Evolutionary conservation across 1,140 invertebrate species (phyloP).

Genomic region (Aphelenchoides besseyi): DNA sequence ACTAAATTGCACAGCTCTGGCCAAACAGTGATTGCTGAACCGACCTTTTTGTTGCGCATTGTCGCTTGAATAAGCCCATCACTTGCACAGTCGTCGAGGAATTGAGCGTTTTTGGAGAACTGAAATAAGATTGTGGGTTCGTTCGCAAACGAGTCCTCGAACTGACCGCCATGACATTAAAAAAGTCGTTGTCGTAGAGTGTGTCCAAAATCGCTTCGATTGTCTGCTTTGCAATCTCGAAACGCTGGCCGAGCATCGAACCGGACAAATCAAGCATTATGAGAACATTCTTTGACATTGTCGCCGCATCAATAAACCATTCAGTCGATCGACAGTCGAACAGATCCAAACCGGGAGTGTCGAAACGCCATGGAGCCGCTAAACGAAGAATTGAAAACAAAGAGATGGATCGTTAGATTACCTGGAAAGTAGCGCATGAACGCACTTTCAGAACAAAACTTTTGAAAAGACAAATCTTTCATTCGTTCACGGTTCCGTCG

Average conservation of each 20-base stretch:
- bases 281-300: conserved; percentile 92
- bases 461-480: conserved; percentile 60
- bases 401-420: conserved; percentile 6
- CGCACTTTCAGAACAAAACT: conserved; percentile 60
- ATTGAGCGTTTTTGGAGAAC: conserved; percentile 63
- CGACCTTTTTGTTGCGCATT: conserved; percentile 64
- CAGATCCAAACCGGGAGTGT: conserved; percentile 54
- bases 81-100: conserved; percentile 62
- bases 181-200: conserved; percentile 93
- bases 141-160: conserved; percentile 50
- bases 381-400: conserved; percentile 1
- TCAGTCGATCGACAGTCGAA: conserved; percentile 57
- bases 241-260: conserved; percentile 90
- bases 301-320: conserved; percentile 86
- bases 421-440: conserved; percentile 62
- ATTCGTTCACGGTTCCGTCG: conserved; percentile 55
- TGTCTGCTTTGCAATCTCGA: conserved; percentile 84
- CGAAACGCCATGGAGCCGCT: conserved; percentile 59
- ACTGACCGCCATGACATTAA: conserved; percentile 77
- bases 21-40: not conserved
- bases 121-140: conserved; percentile 63
- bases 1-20: conserved; percentile 66
- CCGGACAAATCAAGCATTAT: conserved; percentile 90
- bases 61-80: conserved; percentile 65
- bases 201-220: conserved; percentile 86